Evolutionary conservation across 2,113 vertebrate genomes (phyloP).

Genomic region (Oncorhynchus clarkii): DNA sequence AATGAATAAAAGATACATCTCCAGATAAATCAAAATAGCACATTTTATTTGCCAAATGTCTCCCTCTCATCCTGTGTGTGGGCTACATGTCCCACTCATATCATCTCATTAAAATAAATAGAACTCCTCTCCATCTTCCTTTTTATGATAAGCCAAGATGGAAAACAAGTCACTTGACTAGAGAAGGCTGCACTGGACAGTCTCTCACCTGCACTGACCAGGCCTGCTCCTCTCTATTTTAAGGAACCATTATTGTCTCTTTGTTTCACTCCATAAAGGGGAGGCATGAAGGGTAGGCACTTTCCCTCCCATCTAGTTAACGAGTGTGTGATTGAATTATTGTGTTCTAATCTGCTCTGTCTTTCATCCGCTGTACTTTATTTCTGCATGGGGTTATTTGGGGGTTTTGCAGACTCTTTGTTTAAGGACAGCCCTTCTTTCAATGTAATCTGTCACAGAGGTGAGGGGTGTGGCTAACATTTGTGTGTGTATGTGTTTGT

Average conservation of each 20-base stretch:
- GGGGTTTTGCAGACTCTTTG: slow-evolving; percentile 9
- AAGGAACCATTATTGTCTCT: slow-evolving; percentile 42
- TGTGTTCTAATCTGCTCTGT: slow-evolving; percentile 43
- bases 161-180: slow-evolving; percentile 18
- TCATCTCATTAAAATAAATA: background rate
- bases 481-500: background rate
- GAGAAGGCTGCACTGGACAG: background rate
- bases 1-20: background rate
- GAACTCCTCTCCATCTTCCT: background rate
- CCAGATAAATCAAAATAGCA: background rate
- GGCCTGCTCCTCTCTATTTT: slow-evolving; percentile 41
- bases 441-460: background rate
- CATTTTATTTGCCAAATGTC: slow-evolving; percentile 31
- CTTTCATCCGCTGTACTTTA: slow-evolving; percentile 44
- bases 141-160: background rate
- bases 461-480: background rate
- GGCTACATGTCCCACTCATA: background rate
- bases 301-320: slow-evolving; percentile 34
- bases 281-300: slow-evolving; percentile 17
- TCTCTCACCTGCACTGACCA: slow-evolving; percentile 17
- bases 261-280: slow-evolving; percentile 45
- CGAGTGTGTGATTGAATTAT: slow-evolving; percentile 37
- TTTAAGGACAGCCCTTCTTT: background rate
- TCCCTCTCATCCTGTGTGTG: background rate
- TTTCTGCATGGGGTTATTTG: background rate